phyloP scores from a whole-genome alignment of 1,140 invertebrate species.

The Dysdera silvatica region DNA sequence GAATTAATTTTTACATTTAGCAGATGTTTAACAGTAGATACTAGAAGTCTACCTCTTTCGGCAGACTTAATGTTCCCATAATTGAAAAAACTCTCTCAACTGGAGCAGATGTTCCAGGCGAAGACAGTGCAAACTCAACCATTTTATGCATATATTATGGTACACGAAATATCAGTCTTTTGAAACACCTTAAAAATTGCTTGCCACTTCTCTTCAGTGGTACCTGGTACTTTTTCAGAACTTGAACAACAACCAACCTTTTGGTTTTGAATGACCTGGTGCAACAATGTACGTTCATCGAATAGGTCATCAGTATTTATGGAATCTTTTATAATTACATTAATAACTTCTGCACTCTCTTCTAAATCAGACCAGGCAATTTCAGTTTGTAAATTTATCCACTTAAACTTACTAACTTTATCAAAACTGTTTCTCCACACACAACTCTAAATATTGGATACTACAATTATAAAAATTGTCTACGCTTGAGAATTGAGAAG shows the following conservation, averaged over 20 bases:
- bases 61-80: neutral
- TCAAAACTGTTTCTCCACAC: neutral
- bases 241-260: neutral
- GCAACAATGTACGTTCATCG: neutral
- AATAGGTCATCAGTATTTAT: neutral
- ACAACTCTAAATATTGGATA: neutral
- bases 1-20: neutral
- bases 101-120: neutral
- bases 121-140: neutral
- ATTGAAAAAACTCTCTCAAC: neutral
- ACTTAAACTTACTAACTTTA: neutral
- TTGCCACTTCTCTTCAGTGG: neutral
- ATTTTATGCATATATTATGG: neutral
- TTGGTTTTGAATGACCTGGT: neutral
- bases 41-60: neutral
- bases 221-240: slow-evolving; percentile 1
- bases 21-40: neutral
- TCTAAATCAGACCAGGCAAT: slow-evolving; percentile 1
- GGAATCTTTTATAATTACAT: neutral
- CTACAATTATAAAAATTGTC: neutral
- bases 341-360: neutral
- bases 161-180: neutral
- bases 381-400: neutral
- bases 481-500: neutral
- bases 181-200: neutral